These are phyloP conservation scores for Bombyx huttoni DNA, from an alignment of 2,888 invertebrate species.

Conservation along the genomic window DNA sequence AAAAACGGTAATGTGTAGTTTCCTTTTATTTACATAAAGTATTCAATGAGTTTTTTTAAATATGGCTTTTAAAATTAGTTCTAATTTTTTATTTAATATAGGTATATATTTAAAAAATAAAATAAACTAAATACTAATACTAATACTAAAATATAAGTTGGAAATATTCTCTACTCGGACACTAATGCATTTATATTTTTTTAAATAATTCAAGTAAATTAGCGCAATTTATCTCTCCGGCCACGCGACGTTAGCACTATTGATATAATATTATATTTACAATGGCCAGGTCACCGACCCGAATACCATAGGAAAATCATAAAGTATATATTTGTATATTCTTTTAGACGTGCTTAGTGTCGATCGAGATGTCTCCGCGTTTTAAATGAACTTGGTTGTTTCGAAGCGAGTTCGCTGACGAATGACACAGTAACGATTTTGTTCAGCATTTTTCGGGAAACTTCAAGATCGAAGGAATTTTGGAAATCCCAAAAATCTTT, in stretches of 20 bases:
- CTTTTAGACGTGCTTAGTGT: neutral
- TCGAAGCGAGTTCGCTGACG: neutral
- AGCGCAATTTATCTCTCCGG: neutral
- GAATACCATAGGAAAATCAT: neutral
- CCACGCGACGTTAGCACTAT: conserved; percentile 1
- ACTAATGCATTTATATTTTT: neutral
- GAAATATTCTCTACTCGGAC: neutral
- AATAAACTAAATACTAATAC: too few species aligned
- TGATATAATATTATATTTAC: neutral
- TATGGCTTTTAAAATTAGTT: too few species aligned
- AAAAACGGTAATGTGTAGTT: too few species aligned
- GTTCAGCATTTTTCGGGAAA: too few species aligned
- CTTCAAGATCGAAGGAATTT: too few species aligned
- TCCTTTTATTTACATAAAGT: too few species aligned
- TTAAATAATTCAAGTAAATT: conserved; percentile 3
- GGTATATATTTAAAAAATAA: too few species aligned
- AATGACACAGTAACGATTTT: neutral
- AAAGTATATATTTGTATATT: conserved; percentile 1
- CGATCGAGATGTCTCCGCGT: neutral
- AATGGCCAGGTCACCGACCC: neutral
- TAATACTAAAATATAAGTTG: too few species aligned
- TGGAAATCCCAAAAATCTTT: too few species aligned
- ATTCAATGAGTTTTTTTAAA: too few species aligned
- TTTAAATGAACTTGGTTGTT: neutral
- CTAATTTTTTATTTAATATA: too few species aligned